Conservation (phyloP, 1,140 invertebrate genomes). For the Piezodorus guildinii region DNA sequence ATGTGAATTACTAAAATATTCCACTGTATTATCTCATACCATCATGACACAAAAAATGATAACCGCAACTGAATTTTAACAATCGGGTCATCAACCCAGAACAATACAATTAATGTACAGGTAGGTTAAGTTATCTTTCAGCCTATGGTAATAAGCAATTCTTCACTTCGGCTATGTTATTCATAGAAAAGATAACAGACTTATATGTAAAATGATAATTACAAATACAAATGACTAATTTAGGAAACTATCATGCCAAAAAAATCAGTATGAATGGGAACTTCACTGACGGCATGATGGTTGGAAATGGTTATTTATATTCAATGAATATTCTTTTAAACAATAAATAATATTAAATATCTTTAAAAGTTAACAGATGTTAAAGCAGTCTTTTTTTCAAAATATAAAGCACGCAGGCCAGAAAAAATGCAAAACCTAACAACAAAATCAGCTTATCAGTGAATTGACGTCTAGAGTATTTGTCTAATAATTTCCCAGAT, state of each 20-base stretch:
- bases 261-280: too few relatives aligned
- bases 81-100: neutral
- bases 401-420: conserved; percentile 83
- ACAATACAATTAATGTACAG: conserved; percentile 2
- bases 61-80: neutral
- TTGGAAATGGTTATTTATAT: too few relatives aligned
- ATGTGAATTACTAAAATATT: too few relatives aligned
- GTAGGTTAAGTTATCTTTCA: neutral
- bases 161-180: too few relatives aligned
- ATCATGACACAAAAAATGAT: too few relatives aligned
- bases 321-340: too few relatives aligned
- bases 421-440: conserved; percentile 83
- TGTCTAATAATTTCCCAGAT: conserved; percentile 80
- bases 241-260: too few relatives aligned
- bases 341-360: neutral
- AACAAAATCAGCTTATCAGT: conserved; percentile 88
- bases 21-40: too few relatives aligned
- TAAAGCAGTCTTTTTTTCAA: conserved; percentile 79
- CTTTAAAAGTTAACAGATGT: conserved; percentile 19
- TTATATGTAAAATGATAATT: too few relatives aligned
- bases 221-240: too few relatives aligned
- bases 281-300: too few relatives aligned
- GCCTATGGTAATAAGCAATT: neutral
- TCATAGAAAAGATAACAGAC: too few relatives aligned
- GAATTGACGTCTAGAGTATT: conserved; percentile 85